phyloP scores from a whole-genome alignment of 2,797 vertebrate genomes.

The Echeneis naucrates region DNA sequence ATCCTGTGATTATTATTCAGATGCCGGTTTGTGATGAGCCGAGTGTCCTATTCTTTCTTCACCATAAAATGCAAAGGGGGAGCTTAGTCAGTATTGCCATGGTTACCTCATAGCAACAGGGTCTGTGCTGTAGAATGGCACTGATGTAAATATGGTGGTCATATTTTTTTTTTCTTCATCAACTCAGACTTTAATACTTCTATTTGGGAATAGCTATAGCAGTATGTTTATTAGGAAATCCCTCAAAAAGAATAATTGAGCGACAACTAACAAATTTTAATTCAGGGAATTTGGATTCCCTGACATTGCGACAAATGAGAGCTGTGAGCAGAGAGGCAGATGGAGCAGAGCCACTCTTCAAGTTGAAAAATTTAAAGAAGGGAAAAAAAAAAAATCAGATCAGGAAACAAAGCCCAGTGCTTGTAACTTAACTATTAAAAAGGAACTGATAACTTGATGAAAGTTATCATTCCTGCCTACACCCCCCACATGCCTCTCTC shows the following conservation, averaged over 20 bases:
- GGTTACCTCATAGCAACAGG: slow-evolving; percentile 58
- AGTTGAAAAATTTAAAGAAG: too few relatives aligned
- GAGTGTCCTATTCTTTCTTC: slow-evolving; percentile 1
- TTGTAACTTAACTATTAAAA: too few relatives aligned
- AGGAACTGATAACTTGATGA: too few relatives aligned
- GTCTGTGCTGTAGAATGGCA: not conserved
- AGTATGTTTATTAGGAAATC: not conserved
- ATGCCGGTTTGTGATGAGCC: slow-evolving; percentile 4
- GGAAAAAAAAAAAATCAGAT: too few relatives aligned
- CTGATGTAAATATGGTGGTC: slow-evolving; percentile 10
- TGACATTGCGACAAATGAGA: not conserved
- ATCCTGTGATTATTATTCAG: not conserved
- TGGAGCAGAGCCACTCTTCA: too few relatives aligned
- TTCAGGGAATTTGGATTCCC: not conserved
- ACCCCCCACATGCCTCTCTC: too few relatives aligned
- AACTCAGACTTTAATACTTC: not conserved
- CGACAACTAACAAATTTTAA: not conserved
- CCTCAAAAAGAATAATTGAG: not conserved
- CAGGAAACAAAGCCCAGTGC: too few relatives aligned
- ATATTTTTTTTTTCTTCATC: not conserved
- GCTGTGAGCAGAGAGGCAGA: too few relatives aligned
- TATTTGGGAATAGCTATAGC: not conserved
- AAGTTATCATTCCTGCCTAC: too few relatives aligned
- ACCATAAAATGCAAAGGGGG: slow-evolving; percentile 10
- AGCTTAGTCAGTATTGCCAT: slow-evolving; percentile 38